Base-by-base conservation (phyloP, 2,888 invertebrate genomes). In the Pandemis corylana region DNA sequence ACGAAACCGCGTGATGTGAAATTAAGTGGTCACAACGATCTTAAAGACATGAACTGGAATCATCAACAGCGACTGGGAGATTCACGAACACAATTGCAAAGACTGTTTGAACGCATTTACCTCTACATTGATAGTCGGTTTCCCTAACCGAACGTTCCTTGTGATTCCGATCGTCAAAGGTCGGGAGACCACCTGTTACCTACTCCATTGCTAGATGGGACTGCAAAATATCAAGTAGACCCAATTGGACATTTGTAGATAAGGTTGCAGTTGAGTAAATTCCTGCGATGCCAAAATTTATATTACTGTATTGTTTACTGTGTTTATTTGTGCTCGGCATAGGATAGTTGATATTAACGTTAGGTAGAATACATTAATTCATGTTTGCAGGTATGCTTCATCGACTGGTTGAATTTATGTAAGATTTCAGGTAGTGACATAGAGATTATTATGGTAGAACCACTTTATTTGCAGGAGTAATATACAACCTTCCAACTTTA, bases 261-360 rank as follows among this genome's bases (percentile, higher is more conserved):
- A 87, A 82, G 81, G 79, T 84, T 85, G 83, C 88, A 80, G 88
- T 84, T 76, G 85, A 84, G 76, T 72, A 56, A 44, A 64, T 70
- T 83, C 84, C 87, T 82, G 89, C 86, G 85, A 85, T 79, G 68
- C 79, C 85, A 80, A 87, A 86, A 85, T 85, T 85, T 81, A 76
- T 87, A 84, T 85, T 83, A 83, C 84, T 85, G 87, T 81, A 83
- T 85, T 86, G 68, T 78, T 84, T 83, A 75, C 83, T 82, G 72
- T 79, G 82, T 83, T 84, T 83, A 78, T 76, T 69, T 74, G 56
- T 80, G 74, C 69, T 67, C 70, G 46, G 62, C 36, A 62, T 75
- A 75, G 71, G 75, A 66, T 70, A 75, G 71, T 67, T 63, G 62
- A 44, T 70, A 66, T 74, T 28, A 51, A 69, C 69, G 65, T 74